phyloP scores from a whole-genome alignment of 2,113 vertebrate genomes.

The Choloepus hoffmanni region DNA sequence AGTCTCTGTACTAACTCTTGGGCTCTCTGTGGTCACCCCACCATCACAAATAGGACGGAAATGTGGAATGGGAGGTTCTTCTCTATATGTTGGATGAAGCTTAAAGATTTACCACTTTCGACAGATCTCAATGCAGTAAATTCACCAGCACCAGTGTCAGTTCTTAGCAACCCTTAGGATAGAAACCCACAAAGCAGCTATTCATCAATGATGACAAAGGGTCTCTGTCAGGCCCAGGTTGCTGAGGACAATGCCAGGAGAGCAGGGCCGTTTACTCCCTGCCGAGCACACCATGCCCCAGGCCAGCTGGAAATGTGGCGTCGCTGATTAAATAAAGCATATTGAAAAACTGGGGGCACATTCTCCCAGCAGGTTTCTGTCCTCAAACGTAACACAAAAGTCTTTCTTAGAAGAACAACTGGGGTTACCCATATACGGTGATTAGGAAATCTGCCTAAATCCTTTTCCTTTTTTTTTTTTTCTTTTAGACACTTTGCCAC shows the following conservation, averaged over 20 bases:
- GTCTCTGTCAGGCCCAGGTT: constrained; percentile 5
- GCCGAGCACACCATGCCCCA: not conserved
- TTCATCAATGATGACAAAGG: constrained; percentile 47
- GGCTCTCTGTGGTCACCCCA: not conserved
- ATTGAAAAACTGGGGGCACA: not conserved
- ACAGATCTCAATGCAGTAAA: not conserved
- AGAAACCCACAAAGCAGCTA: constrained; percentile 52
- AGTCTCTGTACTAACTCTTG: not conserved
- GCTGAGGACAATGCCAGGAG: not conserved
- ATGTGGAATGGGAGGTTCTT: not conserved
- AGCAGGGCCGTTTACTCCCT: not conserved
- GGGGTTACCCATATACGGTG: constrained; percentile 46
- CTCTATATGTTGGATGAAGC: not conserved
- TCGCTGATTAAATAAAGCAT: constrained; percentile 6
- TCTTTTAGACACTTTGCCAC: not conserved
- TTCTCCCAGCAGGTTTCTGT: constrained; percentile 48
- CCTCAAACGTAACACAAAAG: constrained; percentile 37
- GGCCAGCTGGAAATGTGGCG: not conserved
- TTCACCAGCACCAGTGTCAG: not conserved
- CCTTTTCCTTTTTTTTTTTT: constrained; percentile 13
- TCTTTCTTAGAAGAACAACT: not conserved
- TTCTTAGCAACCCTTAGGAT: constrained; percentile 28
- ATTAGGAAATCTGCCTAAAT: constrained; percentile 34
- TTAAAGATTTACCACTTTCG: not conserved
- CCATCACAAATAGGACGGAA: not conserved